Evolutionary conservation across 2,113 vertebrate genomes (phyloP).

Genomic region (Microcebus tavaratra): DNA sequence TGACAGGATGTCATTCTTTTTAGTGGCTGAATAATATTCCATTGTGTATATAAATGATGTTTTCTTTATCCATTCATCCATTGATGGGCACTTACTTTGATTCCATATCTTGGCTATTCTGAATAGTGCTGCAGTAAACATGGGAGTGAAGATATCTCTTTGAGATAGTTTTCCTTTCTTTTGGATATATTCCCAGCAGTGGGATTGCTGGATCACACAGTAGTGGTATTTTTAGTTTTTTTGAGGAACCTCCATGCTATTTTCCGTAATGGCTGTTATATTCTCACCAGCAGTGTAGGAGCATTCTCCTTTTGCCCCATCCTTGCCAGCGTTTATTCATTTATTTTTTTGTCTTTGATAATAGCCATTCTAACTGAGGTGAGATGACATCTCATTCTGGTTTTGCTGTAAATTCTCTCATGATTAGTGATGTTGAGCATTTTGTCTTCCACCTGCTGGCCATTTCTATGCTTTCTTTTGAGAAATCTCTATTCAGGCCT

Average conservation of each 20-base stretch:
- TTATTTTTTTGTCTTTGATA: background rate
- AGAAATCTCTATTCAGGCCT: background rate
- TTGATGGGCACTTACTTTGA: background rate
- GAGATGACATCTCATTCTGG: background rate
- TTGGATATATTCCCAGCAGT: background rate
- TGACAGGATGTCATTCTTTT: background rate
- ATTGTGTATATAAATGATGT: background rate
- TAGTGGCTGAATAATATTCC: background rate
- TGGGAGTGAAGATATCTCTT: background rate
- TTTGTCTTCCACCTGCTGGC: background rate
- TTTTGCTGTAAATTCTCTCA: background rate
- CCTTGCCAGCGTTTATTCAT: background rate
- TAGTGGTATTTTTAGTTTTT: background rate
- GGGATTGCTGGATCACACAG: background rate
- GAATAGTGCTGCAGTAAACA: background rate
- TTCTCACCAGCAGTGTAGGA: background rate
- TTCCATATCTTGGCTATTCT: background rate
- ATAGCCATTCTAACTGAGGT: background rate
- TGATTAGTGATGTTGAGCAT: background rate
- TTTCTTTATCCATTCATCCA: background rate
- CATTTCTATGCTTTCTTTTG: background rate
- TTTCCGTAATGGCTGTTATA: background rate
- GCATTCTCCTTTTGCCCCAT: background rate
- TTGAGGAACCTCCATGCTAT: background rate
- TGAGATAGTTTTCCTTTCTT: background rate